Evolutionary conservation across 2,888 invertebrate genomes (phyloP).

Genomic region (Spilosoma lubricipeda): DNA sequence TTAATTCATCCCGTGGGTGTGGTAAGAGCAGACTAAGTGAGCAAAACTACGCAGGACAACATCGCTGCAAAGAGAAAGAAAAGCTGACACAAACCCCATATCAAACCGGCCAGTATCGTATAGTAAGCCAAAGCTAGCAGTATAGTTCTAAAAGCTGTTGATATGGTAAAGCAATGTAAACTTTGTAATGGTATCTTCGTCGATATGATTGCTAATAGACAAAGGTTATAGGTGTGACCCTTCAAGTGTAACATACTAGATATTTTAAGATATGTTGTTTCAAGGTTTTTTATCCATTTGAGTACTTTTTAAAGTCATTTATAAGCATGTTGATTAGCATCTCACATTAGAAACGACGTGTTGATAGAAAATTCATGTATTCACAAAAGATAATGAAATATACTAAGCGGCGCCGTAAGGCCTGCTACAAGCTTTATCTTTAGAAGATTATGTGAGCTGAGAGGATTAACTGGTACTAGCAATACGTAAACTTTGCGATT

Average conservation of each 20-base stretch:
- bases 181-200: too few relatives aligned
- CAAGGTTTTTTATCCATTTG: neutral
- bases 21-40: too few relatives aligned
- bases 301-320: conserved; percentile 2
- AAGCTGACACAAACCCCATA: too few relatives aligned
- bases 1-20: too few relatives aligned
- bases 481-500: conserved; percentile 23
- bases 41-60: too few relatives aligned
- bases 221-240: neutral
- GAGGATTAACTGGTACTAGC: conserved; percentile 69
- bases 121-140: too few relatives aligned
- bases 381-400: conserved; percentile 53
- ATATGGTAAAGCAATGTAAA: too few relatives aligned
- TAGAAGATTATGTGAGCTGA: conserved; percentile 69
- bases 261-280: neutral
- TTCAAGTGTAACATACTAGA: neutral
- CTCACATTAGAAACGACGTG: conserved; percentile 26
- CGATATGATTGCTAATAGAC: neutral
- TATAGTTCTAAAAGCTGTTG: too few relatives aligned
- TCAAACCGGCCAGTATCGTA: too few relatives aligned
- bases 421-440: conserved; percentile 64
- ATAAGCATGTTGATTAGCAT: conserved; percentile 31
- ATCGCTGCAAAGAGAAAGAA: too few relatives aligned
- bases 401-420: conserved; percentile 55
- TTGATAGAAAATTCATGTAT: conserved; percentile 48